Conservation (phyloP, 2,888 invertebrate species). For the Athalia cordata region DNA sequence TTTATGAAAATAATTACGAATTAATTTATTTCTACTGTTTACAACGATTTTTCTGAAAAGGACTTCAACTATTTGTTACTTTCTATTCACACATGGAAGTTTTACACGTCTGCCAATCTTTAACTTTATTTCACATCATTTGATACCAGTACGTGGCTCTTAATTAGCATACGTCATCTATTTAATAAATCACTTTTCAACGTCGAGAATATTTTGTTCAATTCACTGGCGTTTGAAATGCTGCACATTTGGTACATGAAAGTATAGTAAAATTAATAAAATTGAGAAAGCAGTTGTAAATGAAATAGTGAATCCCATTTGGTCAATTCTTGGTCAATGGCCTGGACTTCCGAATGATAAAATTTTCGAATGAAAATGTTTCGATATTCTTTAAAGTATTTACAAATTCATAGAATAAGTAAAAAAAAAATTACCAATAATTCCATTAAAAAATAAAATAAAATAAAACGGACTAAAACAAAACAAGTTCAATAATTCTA, state of each 20-base stretch:
- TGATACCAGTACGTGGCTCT: too few relatives aligned
- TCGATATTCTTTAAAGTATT: not conserved
- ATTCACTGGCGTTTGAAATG: not conserved
- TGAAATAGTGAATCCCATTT: too few relatives aligned
- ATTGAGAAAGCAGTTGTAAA: too few relatives aligned
- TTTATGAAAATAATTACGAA: not conserved
- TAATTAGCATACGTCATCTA: not conserved
- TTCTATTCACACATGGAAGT: too few relatives aligned
- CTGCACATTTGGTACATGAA: not conserved
- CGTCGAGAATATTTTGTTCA: not conserved
- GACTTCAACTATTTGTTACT: too few relatives aligned
- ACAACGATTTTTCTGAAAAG: not conserved
- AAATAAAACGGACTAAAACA: not conserved
- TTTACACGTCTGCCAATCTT: too few relatives aligned
- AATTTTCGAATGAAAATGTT: not conserved
- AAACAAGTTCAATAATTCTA: not conserved
- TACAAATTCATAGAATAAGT: slow-evolving; percentile 13
- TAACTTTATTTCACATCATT: too few relatives aligned
- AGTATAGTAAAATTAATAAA: too few relatives aligned
- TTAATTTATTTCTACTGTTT: not conserved
- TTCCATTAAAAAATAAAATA: not conserved
- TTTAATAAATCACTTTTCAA: not conserved
- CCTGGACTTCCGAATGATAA: not conserved
- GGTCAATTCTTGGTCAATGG: not conserved
- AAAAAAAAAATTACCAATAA: slow-evolving; percentile 9